Evolutionary conservation across 2,888 invertebrate genomes (phyloP).

Genomic region (Frankliniella intonsa): DNA sequence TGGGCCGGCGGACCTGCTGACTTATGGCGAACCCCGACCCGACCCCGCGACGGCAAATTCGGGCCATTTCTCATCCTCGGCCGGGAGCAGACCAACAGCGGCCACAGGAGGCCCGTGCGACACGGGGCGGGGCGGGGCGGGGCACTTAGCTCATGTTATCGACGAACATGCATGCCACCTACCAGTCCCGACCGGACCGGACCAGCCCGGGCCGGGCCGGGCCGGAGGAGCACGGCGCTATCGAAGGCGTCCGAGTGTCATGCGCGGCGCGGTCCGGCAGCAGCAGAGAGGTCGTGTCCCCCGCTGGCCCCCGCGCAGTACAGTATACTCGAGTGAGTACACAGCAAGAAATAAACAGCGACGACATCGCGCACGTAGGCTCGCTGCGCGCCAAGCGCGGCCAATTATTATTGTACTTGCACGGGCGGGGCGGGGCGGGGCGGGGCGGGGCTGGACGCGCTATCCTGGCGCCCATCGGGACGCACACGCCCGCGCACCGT

Average conservation of each 20-base stretch:
- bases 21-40: too few species aligned
- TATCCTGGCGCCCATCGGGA: not conserved
- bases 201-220: not conserved
- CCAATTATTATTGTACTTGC: not conserved
- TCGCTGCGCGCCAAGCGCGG: not conserved
- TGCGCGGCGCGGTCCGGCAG: too few species aligned
- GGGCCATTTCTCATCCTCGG: conserved; percentile 2
- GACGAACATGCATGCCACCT: not conserved
- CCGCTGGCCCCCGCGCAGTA: too few species aligned
- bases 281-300: not conserved
- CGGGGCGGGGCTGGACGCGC: not conserved
- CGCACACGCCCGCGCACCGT: not conserved
- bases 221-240: not conserved
- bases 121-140: too few species aligned
- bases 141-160: too few species aligned
- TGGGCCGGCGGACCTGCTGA: not conserved
- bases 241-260: not conserved
- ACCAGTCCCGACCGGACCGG: not conserved
- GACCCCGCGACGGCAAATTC: not conserved
- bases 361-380: not conserved
- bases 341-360: not conserved
- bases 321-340: not conserved
- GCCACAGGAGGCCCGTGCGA: not conserved
- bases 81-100: not conserved
- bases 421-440: too few species aligned